Conservation (phyloP, 2,888 invertebrate genomes). For the Ypsolopha sequella region DNA sequence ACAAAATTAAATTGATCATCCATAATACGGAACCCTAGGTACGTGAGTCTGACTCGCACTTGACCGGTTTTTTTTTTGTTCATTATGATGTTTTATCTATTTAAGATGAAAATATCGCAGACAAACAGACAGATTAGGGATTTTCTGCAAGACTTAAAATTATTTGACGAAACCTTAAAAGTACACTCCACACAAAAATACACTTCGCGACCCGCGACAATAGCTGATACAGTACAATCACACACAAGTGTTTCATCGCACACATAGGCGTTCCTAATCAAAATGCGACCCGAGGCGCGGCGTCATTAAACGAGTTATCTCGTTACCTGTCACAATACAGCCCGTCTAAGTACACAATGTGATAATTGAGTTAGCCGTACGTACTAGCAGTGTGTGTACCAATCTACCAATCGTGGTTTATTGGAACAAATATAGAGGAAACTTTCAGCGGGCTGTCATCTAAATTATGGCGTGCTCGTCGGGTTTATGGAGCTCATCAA, state of each 20-base stretch:
- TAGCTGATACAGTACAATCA: no score
- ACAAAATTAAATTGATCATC: no score
- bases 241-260: not conserved
- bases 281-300: slow-evolving; percentile 15
- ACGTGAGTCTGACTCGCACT: not conserved
- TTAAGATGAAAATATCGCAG: not conserved
- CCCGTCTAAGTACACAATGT: slow-evolving; percentile 21
- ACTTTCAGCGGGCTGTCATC: not conserved
- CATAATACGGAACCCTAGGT: no score
- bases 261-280: slow-evolving; percentile 17
- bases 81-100: not conserved
- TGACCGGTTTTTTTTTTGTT: not conserved
- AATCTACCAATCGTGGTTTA: slow-evolving; percentile 5
- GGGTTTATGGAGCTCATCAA: slow-evolving; percentile 1
- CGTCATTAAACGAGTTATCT: slow-evolving; percentile 32
- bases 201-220: no score
- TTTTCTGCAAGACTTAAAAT: no score
- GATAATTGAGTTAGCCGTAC: slow-evolving; percentile 27
- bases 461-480: not conserved
- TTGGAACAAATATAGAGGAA: slow-evolving; percentile 5
- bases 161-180: no score
- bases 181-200: no score
- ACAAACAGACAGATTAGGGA: no score
- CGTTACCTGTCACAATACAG: slow-evolving; percentile 28
- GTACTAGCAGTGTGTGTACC: not conserved